phyloP scores from a whole-genome alignment of 2,888 invertebrate species.

The Macrophya alboannulata region DNA sequence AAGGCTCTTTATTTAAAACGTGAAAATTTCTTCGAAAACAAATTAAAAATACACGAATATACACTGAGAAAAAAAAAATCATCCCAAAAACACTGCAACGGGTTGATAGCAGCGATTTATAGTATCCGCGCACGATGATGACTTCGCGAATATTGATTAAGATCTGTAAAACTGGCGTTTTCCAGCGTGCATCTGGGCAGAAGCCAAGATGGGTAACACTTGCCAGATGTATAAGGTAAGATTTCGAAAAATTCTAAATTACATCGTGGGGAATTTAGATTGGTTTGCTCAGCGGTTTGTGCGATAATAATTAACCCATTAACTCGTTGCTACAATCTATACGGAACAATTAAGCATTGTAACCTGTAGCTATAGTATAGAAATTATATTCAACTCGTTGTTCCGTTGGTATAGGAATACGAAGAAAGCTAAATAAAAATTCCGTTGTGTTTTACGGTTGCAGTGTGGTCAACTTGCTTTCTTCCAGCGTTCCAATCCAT shows the following conservation, averaged over 20 bases:
- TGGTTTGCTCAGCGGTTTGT: background rate
- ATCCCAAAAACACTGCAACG: background rate
- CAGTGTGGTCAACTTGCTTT: conserved; percentile 1
- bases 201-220: conserved; percentile 62
- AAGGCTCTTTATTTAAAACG: conserved; percentile 54
- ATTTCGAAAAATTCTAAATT: background rate
- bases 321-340: background rate
- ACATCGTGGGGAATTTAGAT: background rate
- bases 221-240: conserved; percentile 74
- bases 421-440: background rate
- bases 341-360: background rate
- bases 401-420: background rate
- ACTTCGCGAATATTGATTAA: conserved; percentile 71
- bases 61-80: background rate
- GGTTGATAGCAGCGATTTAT: background rate
- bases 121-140: conserved; percentile 65
- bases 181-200: conserved; percentile 65
- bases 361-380: background rate
- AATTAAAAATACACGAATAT: background rate
- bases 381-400: background rate
- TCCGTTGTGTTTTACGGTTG: background rate
- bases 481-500: background rate
- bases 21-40: conserved; percentile 15
- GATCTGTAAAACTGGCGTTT: conserved; percentile 68
- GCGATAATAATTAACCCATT: background rate